Evolutionary conservation across 2,888 invertebrate genomes (phyloP), one percentile per base, ranked within the genome.

Genomic region (Drosophila parthenogenetica): DNA sequence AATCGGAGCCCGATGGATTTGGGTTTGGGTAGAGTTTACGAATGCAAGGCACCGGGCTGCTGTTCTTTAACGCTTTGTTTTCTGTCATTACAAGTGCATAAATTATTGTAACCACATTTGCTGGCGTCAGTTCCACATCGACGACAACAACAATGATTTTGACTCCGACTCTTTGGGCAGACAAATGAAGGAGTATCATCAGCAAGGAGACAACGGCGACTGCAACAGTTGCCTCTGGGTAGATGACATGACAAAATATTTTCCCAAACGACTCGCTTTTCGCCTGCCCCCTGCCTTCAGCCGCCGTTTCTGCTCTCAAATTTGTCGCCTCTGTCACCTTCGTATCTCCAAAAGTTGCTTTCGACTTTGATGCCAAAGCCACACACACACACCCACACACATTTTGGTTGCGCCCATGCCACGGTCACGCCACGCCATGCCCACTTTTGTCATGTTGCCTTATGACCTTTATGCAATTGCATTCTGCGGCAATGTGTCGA

Each of bases 61-160:
- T 59, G 71, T 89, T 79, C 87, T 70, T 87, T 87, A 77, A 82
- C 85, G 86, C 80, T 87, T 85, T 85, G 89, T 88, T 89, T 86
- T 86, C 87, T 86, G 86, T 88, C 89, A 86, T 86, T 86, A 86
- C 89, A 86, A 86, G 89, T 87, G 86, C 86, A 86, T 86, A 86
- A 86, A 86, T 86, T 89, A 86, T 88, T 86, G 89, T 89, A 88
- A 86, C 86, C 89, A 69, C 86, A 89, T 88, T 86, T 88, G 89
- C 85, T 68, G 87, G 89, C 85, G 77, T 79, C 89, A 70, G 78
- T 65, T 53, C 63, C 76, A 70, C 76, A 70, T 76, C 63, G 67
- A 71, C 77, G 62, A 62, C 25, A 13, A 10, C 35, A 51, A 58
- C 51, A 43, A 58, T 46, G 51, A 43, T 42, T 72, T 14, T 42